phyloP scores from a whole-genome alignment of 1,140 invertebrate species.

The Drosophila truncata region DNA sequence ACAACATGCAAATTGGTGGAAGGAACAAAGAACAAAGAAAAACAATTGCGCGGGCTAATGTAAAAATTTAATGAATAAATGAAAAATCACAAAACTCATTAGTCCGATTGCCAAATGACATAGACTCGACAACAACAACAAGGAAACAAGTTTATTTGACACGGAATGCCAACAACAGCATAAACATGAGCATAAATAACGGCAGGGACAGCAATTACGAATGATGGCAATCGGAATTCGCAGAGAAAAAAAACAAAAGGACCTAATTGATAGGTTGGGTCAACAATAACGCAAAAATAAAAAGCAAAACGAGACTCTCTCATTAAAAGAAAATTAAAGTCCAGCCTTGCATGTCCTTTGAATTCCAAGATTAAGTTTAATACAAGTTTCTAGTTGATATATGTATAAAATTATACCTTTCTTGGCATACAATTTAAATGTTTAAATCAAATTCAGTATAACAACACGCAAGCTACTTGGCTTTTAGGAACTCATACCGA shows the following conservation, averaged over 20 bases:
- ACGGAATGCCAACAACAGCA: constrained; percentile 32
- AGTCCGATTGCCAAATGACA: constrained; percentile 68
- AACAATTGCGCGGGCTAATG: constrained; percentile 74
- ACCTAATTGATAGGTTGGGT: constrained; percentile 56
- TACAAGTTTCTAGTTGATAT: not conserved
- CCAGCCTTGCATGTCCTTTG: constrained; percentile 5
- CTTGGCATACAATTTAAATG: not conserved
- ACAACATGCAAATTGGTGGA: constrained; percentile 13
- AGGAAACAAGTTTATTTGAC: constrained; percentile 42
- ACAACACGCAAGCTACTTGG: not conserved
- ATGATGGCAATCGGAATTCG: constrained; percentile 39
- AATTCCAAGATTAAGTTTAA: not conserved
- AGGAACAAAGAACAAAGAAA: constrained; percentile 34
- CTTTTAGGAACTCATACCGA: not conserved
- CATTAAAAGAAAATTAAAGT: not conserved
- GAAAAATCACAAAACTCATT: constrained; percentile 82
- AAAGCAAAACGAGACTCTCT: not conserved
- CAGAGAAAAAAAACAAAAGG: constrained; percentile 39
- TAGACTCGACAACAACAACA: constrained; percentile 52
- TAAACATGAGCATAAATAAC: constrained; percentile 35
- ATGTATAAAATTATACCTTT: not conserved
- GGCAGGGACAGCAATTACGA: constrained; percentile 22
- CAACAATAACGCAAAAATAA: constrained; percentile 27
- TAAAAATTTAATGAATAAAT: constrained; percentile 82
- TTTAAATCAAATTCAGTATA: not conserved